phyloP scores from a whole-genome alignment of 2,113 vertebrate species.

The Gavialis gangeticus region DNA sequence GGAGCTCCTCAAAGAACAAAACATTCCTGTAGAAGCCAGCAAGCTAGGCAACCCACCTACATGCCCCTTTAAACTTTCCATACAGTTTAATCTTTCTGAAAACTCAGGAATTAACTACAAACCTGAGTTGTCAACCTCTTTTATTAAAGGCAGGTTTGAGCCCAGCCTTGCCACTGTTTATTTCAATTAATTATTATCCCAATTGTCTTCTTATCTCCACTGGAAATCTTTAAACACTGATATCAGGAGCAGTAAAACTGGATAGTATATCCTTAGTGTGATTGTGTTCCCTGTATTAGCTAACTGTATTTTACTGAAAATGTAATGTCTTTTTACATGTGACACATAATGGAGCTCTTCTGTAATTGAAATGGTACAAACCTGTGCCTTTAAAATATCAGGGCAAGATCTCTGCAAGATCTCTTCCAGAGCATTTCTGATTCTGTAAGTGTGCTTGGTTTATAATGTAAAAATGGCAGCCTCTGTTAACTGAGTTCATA shows the following conservation, averaged over 20 bases:
- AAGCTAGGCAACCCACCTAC: too few relatives aligned
- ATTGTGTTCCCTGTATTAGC: rapidly evolving
- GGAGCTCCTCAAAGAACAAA: too few relatives aligned
- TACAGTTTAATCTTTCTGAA: not conserved
- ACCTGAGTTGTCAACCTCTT: not conserved
- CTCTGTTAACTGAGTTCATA: not conserved
- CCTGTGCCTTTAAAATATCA: not conserved
- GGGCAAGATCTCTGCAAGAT: not conserved
- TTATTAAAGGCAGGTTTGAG: not conserved
- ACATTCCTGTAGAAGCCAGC: too few relatives aligned
- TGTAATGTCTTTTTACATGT: not conserved
- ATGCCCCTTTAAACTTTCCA: not conserved
- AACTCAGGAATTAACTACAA: not conserved
- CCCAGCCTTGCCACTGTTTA: not conserved
- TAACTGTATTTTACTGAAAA: rapidly evolving
- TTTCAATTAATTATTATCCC: not conserved
- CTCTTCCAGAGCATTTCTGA: not conserved
- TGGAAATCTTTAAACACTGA: not conserved
- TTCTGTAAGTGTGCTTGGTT: not conserved
- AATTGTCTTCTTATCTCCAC: not conserved
- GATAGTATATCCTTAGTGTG: rapidly evolving
- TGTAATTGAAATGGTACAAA: not conserved
- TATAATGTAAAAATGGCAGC: not conserved
- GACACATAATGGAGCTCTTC: rapidly evolving
- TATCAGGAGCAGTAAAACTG: not conserved